Conservation (phyloP, 1,140 invertebrate species). For the Drosophila saltans region DNA sequence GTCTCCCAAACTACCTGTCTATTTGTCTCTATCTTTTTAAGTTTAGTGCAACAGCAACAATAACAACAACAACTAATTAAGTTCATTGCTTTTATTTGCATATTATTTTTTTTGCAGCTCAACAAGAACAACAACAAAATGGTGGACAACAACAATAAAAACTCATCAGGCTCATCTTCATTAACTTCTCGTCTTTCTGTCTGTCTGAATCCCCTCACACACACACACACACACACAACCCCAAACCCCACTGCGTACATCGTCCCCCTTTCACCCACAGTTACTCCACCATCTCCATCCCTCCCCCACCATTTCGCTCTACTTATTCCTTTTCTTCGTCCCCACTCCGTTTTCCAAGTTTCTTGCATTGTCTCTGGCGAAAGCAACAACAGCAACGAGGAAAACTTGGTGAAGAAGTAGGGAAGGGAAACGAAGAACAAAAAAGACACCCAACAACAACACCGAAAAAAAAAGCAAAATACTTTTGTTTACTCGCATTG, state of each 20-base stretch:
- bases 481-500: conserved; percentile 77
- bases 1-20: conserved; percentile 17
- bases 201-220: conserved; percentile 24
- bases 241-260: background rate
- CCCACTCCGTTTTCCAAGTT: conserved; percentile 53
- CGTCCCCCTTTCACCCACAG: background rate
- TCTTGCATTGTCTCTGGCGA: conserved; percentile 72
- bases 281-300: conserved; percentile 12
- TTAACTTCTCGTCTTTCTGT: conserved; percentile 62
- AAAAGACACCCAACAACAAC: conserved; percentile 38
- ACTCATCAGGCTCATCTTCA: conserved; percentile 80
- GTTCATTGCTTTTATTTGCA: conserved; percentile 81
- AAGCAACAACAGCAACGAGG: conserved; percentile 7
- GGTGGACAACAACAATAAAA: conserved; percentile 61
- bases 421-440: conserved; percentile 32
- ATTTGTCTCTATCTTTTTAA: conserved; percentile 33
- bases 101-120: conserved; percentile 70
- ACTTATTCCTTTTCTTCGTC: conserved; percentile 10
- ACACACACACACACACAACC: background rate
- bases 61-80: conserved; percentile 77
- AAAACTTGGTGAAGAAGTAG: background rate
- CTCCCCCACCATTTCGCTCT: conserved; percentile 9
- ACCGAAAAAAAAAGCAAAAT: conserved; percentile 44
- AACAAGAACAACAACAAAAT: conserved; percentile 58
- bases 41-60: conserved; percentile 19